A percentile compares a stretch with the other conserved stretches of the same genome.
phyloP scores from a whole-genome alignment of 1,140 invertebrate species.

The Nomia melanderi region DNA sequence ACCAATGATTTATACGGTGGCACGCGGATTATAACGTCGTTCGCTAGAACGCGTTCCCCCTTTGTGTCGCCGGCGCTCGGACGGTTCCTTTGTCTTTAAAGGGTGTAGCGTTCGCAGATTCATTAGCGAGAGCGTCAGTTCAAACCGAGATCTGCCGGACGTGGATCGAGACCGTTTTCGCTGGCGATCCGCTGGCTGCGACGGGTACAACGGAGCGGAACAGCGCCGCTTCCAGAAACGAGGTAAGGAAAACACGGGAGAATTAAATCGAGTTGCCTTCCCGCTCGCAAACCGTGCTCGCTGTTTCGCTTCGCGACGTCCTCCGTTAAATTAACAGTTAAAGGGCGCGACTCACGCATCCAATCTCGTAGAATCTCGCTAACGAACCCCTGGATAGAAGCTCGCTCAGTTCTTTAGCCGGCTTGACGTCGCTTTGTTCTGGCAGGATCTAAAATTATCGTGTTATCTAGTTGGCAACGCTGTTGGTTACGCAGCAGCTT shows the following conservation, averaged over 20 bases:
- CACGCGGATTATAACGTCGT: too few relatives aligned
- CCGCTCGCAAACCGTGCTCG: not conserved
- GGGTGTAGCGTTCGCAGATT: too few relatives aligned
- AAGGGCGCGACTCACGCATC: not conserved
- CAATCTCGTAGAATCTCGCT: slow-evolving; percentile 9
- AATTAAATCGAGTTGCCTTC: not conserved
- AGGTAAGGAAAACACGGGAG: not conserved
- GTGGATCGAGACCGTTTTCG: not conserved
- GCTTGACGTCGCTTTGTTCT: not conserved
- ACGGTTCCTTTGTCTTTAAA: too few relatives aligned
- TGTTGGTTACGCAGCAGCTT: too few relatives aligned
- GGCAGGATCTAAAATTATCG: too few relatives aligned
- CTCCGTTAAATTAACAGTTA: slow-evolving; percentile 10
- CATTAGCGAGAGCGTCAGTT: too few relatives aligned
- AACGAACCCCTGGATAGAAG: not conserved
- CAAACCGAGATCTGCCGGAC: not conserved
- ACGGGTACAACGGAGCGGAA: slow-evolving; percentile 18
- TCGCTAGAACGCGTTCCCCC: too few relatives aligned
- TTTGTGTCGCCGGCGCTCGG: too few relatives aligned
- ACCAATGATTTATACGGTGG: too few relatives aligned
- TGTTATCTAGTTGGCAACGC: too few relatives aligned
- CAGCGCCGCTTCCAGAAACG: not conserved
- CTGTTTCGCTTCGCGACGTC: not conserved
- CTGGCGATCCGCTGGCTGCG: not conserved
- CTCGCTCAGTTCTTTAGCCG: not conserved